Percentiles rank a stretch among this genome's conserved stretches.
Conservation (phyloP, 2,113 vertebrate species). For the Danio rerio region DNA sequence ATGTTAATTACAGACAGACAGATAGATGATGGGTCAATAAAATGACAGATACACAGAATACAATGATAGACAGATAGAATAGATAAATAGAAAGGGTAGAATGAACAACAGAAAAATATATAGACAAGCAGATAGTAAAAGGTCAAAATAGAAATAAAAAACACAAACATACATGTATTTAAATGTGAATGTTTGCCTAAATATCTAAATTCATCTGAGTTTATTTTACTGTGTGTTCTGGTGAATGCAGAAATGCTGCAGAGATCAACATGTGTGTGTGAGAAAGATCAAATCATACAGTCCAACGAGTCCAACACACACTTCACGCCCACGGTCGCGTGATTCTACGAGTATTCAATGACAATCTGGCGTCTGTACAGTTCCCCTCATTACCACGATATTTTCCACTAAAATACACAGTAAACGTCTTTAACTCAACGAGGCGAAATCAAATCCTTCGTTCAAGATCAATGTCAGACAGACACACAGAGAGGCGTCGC, state of each 20-base stretch:
- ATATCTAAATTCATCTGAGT: neutral
- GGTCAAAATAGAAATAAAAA: no score
- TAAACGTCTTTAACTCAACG: neutral
- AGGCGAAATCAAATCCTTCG: neutral
- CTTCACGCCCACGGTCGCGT: neutral
- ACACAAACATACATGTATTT: neutral
- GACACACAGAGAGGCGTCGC: neutral
- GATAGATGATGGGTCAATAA: no score
- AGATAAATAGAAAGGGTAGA: no score
- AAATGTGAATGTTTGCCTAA: no score
- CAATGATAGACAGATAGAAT: no score
- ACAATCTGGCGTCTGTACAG: neutral
- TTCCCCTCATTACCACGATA: neutral
- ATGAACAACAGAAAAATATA: no score
- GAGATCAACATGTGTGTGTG: constrained; percentile 6
- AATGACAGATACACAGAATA: no score
- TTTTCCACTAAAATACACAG: neutral
- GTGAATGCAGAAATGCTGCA: neutral
- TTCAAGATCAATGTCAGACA: neutral
- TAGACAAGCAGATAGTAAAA: no score
- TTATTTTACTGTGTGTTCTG: neutral
- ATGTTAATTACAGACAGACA: no score
- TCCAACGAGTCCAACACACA: neutral
- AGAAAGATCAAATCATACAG: neutral
- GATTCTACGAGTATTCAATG: neutral